These are phyloP conservation scores for Plotosus lineatus DNA, from an alignment of 2,113 vertebrate genomes.

Conservation along the genomic window DNA sequence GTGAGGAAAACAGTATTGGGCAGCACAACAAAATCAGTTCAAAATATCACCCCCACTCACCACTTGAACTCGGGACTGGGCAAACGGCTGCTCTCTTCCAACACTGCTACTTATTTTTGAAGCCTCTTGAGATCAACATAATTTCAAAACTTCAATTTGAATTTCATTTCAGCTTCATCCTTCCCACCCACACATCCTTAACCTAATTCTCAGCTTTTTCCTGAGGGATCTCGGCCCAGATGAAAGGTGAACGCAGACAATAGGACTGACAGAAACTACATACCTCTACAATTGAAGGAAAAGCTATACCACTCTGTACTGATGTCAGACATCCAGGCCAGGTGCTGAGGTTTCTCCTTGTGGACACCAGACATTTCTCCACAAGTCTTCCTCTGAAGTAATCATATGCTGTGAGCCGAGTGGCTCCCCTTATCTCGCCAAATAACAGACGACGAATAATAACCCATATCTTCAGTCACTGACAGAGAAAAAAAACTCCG, in stretches of 20 bases:
- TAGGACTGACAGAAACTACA: constrained; percentile 64
- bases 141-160: background rate
- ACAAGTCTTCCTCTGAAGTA: background rate
- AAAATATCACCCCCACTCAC: too few species aligned
- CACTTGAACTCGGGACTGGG: too few species aligned
- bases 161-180: constrained; percentile 15
- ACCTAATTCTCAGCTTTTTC: constrained; percentile 66
- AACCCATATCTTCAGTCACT: background rate
- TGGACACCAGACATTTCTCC: constrained; percentile 48
- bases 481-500: background rate
- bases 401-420: constrained; percentile 48
- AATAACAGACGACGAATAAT: background rate
- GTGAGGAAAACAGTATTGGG: background rate
- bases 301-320: constrained; percentile 61
- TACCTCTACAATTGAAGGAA: constrained; percentile 73
- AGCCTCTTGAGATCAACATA: background rate
- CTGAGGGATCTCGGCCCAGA: constrained; percentile 61
- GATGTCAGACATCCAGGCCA: constrained; percentile 64
- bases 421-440: constrained; percentile 12
- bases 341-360: constrained; percentile 65
- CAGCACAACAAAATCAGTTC: background rate
- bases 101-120: background rate
- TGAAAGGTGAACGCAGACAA: constrained; percentile 71
- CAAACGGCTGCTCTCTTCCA: too few species aligned
- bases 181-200: constrained; percentile 56